Base-by-base conservation (phyloP, 2,888 invertebrate genomes). In the Synergus japonicus region DNA sequence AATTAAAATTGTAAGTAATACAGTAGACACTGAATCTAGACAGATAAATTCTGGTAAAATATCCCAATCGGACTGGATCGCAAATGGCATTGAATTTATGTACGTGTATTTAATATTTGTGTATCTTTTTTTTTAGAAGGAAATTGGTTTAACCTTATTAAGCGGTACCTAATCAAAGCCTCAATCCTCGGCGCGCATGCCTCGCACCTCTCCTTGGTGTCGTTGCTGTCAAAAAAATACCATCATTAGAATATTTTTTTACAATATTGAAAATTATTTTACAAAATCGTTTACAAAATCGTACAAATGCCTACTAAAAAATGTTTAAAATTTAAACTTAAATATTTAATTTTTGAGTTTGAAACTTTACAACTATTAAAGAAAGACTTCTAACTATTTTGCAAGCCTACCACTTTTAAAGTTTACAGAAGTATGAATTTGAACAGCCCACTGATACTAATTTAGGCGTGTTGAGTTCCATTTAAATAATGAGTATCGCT, bases 141-240 rank as follows among this genome's bases (percentile, higher is more conserved):
- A 89, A 91, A 91, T 91, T 91, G 86, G 88, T 89, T 91, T 90
- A 90, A 89, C 86, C 86, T 88, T 88, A 87, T 87, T 86, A 86
- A 88, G 89, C 85, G 87, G 88, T 89, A 88, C 87, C 88, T 88
- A 84, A 37, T 86, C 83, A 83, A 87, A 87, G 88, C 87, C 86
- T 92, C 90, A 92, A 90, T 91, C 92, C 88, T 97, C 97, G 82
- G 97, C 97, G 90, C 95, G 95, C 96, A 97, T 97, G 87, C 98
- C 98, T 88, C 98, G 95, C 86, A 98, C 98, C 92, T 97, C 96
- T 76, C 98, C 98, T 91, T 95, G 94, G 92, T 96, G 95, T 90
- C 97, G 96, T 92, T 97, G 95, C 94, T 94, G 91, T 13, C 93
- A 92, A 83, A 79, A 44, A 85, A 81, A 85, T 80, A 65, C 76